Evolutionary conservation across 2,797 vertebrate species (phyloP).

Genomic region (Propithecus perrieri): DNA sequence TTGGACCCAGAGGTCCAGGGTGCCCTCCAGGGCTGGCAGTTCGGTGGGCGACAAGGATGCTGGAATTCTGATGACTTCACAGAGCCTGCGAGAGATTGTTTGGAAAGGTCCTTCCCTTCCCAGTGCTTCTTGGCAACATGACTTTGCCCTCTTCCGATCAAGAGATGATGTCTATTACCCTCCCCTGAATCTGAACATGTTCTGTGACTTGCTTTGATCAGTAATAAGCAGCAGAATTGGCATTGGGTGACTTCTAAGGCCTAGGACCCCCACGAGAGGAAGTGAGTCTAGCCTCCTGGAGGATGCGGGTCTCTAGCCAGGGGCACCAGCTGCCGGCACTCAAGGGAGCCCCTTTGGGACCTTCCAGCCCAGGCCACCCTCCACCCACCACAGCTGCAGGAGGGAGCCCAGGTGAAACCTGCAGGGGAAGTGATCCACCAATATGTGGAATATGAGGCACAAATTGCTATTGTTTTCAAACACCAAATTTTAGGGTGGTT

Average conservation of each 20-base stretch:
- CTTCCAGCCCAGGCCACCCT: background rate
- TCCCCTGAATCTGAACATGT: background rate
- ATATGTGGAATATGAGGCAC: background rate
- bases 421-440: accelerated
- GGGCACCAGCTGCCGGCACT: background rate
- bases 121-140: background rate
- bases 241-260: background rate
- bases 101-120: background rate
- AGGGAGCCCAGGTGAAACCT: background rate
- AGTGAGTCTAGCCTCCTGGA: background rate
- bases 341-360: accelerated
- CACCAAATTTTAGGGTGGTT: background rate
- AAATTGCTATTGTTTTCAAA: background rate
- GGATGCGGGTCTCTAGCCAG: background rate
- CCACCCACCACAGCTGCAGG: background rate
- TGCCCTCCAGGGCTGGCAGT: too few species aligned
- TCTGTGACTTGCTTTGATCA: background rate
- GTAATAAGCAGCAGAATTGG: background rate
- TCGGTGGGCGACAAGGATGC: background rate
- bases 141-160: background rate
- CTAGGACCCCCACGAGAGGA: background rate
- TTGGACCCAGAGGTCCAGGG: background rate
- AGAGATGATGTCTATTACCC: background rate
- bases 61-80: background rate
- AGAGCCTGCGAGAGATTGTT: background rate